Evolutionary conservation across 2,797 vertebrate genomes (phyloP).

Genomic region (Rhinella marina): DNA sequence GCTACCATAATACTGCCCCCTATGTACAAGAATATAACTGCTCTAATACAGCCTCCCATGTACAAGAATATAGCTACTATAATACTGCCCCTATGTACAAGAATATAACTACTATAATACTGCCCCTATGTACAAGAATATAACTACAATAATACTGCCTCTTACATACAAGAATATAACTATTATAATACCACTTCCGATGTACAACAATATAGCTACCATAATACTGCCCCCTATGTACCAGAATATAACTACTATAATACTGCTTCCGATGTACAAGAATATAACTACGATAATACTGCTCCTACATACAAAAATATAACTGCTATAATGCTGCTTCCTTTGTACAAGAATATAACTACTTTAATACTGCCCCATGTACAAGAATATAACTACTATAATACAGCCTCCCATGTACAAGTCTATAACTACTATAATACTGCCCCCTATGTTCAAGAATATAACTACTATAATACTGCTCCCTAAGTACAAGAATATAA

Average conservation of each 20-base stretch:
- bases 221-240: background rate
- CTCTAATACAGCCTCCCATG: background rate
- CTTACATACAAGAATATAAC: too few relatives aligned
- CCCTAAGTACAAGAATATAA: background rate
- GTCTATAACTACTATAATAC: background rate
- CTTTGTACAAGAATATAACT: background rate
- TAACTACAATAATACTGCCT: background rate
- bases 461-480: background rate
- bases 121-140: background rate
- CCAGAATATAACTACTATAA: constrained; percentile 1
- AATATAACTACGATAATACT: background rate
- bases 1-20: background rate
- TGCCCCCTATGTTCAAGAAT: background rate
- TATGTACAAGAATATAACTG: background rate
- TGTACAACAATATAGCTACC: background rate
- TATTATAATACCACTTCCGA: background rate
- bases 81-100: background rate
- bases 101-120: constrained; percentile 7
- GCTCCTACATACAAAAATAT: background rate
- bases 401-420: background rate
- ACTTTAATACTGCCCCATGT: background rate
- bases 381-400: constrained; percentile 10
- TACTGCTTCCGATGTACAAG: background rate
- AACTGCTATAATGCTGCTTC: background rate
- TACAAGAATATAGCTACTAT: background rate